Base-by-base conservation (phyloP, 1,140 invertebrate genomes). In the Lysiphlebus fabarum region DNA sequence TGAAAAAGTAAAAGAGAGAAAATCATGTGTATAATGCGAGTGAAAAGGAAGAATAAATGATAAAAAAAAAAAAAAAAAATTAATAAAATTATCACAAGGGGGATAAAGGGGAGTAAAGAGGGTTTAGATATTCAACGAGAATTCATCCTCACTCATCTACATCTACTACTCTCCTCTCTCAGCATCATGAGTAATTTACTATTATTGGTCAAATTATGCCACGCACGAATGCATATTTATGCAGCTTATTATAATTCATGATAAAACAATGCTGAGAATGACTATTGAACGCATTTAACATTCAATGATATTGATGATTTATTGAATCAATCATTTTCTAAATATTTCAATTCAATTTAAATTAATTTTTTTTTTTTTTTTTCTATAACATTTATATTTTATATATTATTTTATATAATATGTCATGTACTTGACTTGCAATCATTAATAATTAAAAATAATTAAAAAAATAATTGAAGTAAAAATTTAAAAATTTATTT, bases 161-260 rank as follows among this genome's bases (percentile, higher is more conserved):
- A 11, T 40, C 47, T 56, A 42, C 48, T 33, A 57, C 58, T 44
- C 53, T 61, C 56, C 34, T 58, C 41, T 51, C 62, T 44, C 44
- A 45, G 67, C 71, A 68, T 70, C 71, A 67, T 75, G 74, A 73
- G 71, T 78, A 77, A 78, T 79, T 78, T 78, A 78, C 75, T 76
- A 75, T 78, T 78, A 78, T 78, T 78, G 76, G 75, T 73, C 75
- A 73, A 78, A 79, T 79, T 78, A 78, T 77, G 72, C 75, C 70
- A 77, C 73, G 76, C 69, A 73, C 71, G 68, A 74, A 79, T 78
- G 75, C 75, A 78, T 78, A 78, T 79, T 79, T 78, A 77, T 77
- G 75, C 70, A 72, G 70, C 76, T 77, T 78, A 78, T 78, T 77
- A 77, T 78, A 77, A 77, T 78, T 77, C 74, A 77, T 75, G 77